A percentile compares a stretch with the other conserved stretches of the same genome.
Evolutionary conservation across 2,888 invertebrate species (phyloP).

Genomic region (Gortyna flavago): DNA sequence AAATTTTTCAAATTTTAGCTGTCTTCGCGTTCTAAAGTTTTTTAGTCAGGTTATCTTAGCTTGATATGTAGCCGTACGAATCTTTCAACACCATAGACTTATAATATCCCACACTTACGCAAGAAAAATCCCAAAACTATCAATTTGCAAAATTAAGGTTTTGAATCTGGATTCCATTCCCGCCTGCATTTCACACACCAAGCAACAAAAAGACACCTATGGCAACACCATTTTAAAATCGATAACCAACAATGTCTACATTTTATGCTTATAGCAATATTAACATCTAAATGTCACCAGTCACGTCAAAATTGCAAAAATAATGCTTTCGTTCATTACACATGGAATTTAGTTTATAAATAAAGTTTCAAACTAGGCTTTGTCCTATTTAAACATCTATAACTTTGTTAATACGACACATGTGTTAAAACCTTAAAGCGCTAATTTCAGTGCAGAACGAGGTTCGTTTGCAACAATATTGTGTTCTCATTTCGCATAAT

Average conservation of each 20-base stretch:
- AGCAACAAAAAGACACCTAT: background rate
- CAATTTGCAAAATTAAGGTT: background rate
- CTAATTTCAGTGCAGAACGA: constrained; percentile 23
- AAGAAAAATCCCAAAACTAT: background rate
- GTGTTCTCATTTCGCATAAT: constrained; percentile 30
- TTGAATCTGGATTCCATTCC: background rate
- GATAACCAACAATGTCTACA: constrained; percentile 15
- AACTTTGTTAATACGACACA: constrained; percentile 9
- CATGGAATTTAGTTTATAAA: constrained; percentile 59
- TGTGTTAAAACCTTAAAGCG: constrained; percentile 25
- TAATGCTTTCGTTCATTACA: constrained; percentile 63
- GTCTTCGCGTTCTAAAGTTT: background rate
- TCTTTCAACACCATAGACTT: too few relatives aligned
- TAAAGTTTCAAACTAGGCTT: constrained; percentile 48
- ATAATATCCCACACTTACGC: too few relatives aligned
- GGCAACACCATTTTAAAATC: constrained; percentile 33
- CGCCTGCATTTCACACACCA: background rate
- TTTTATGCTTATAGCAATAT: constrained; percentile 38
- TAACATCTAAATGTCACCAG: constrained; percentile 40
- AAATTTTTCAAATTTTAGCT: background rate
- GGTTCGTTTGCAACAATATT: constrained; percentile 50
- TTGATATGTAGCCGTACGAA: background rate
- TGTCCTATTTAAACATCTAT: constrained; percentile 36
- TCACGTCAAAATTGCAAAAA: constrained; percentile 65
- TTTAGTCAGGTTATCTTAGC: background rate